These are phyloP conservation scores for Sylvia atricapilla DNA, from an alignment of 2,113 vertebrate genomes.

Conservation along the genomic window DNA sequence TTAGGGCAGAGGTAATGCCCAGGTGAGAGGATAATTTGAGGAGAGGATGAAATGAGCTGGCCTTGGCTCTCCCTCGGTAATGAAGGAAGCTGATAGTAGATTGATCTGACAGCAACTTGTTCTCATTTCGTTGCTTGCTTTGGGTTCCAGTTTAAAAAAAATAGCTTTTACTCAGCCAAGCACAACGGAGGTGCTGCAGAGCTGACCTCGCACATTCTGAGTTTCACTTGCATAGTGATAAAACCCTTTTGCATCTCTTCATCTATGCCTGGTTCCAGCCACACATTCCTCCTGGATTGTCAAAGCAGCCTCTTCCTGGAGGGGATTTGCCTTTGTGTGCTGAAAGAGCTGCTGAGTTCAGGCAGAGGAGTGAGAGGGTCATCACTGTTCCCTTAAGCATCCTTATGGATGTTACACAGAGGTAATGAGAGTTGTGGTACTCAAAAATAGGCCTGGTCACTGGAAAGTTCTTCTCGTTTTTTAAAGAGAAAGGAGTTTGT, in stretches of 20 bases:
- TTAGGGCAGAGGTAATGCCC: background rate
- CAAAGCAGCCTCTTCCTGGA: background rate
- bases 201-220: background rate
- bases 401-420: fast-evolving
- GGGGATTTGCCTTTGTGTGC: background rate
- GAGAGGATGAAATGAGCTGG: background rate
- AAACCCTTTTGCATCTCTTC: background rate
- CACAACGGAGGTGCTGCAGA: background rate
- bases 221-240: background rate
- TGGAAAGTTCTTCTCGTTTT: background rate
- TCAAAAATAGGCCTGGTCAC: background rate
- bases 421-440: background rate
- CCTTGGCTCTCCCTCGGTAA: background rate
- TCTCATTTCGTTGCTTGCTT: background rate
- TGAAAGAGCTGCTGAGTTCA: background rate
- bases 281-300: background rate
- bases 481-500: background rate
- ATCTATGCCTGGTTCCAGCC: background rate
- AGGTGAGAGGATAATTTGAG: background rate
- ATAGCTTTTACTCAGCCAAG: background rate
- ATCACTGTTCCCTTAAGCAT: background rate
- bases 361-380: background rate
- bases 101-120: background rate
- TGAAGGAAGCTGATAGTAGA: background rate
- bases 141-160: background rate